Evolutionary conservation across 53 echinoderm and acorn worm species (phyloP).

Genomic region (Echinometra lucunter): DNA sequence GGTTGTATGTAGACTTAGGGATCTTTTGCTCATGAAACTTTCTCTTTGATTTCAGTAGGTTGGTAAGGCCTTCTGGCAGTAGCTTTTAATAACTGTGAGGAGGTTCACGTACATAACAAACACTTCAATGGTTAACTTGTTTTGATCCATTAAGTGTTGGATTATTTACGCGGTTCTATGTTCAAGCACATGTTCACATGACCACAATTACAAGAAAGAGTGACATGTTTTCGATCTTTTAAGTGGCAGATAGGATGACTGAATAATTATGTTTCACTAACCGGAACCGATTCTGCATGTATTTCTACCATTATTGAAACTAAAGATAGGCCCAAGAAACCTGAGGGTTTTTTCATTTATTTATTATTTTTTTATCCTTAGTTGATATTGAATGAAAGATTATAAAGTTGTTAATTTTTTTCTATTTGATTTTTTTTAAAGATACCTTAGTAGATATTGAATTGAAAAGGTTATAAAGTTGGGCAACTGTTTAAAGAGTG

Average conservation of each 20-base stretch:
- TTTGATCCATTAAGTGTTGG: not conserved
- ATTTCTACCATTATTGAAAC: not conserved
- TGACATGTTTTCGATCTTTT: not conserved
- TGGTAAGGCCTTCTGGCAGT: slow-evolving; percentile 41
- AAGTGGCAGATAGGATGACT: not conserved
- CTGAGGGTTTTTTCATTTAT: no score
- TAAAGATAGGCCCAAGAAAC: no score
- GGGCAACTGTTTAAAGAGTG: no score
- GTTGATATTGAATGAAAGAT: no score
- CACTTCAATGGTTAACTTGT: not conserved
- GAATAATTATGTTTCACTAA: not conserved
- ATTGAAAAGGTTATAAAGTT: no score
- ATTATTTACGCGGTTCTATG: not conserved
- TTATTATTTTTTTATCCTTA: no score
- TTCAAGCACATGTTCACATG: not conserved
- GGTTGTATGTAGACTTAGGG: not conserved
- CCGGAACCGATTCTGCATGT: not conserved
- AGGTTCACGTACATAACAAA: not conserved
- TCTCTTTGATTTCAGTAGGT: not conserved
- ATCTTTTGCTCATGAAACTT: not conserved
- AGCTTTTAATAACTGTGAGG: not conserved
- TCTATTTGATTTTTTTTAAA: no score
- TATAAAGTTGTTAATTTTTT: no score
- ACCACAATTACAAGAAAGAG: not conserved
- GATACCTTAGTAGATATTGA: no score